phyloP scores from a whole-genome alignment of 2,888 invertebrate genomes.

The Agriopis aurantiaria region DNA sequence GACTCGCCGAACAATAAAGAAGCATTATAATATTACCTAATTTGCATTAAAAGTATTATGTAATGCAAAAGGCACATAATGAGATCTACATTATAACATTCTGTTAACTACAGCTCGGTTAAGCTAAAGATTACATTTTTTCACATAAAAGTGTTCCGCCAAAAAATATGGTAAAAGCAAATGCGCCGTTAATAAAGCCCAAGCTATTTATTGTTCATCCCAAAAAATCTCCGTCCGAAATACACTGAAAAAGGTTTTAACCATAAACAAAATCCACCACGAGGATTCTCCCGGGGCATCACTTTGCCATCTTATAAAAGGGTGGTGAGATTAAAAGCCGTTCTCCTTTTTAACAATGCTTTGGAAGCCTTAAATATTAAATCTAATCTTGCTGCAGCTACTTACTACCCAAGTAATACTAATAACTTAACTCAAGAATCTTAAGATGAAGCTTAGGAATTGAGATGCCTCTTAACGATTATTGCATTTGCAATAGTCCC shows the following conservation, averaged over 20 bases:
- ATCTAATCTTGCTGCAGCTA: slow-evolving; percentile 43
- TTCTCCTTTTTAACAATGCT: slow-evolving; percentile 54
- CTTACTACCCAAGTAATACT: slow-evolving; percentile 21
- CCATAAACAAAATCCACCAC: slow-evolving; percentile 57
- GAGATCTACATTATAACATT: not conserved
- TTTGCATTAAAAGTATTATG: not conserved
- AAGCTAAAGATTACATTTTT: slow-evolving; percentile 14
- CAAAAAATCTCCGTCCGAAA: slow-evolving; percentile 45
- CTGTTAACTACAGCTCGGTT: not conserved
- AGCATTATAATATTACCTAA: no score
- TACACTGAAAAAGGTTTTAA: slow-evolving; percentile 53
- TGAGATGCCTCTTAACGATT: slow-evolving; percentile 38
- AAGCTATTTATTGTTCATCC: slow-evolving; percentile 54
- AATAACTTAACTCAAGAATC: slow-evolving; percentile 39
- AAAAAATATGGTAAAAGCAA: slow-evolving; percentile 44
- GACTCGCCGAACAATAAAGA: no score
- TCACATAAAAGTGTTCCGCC: slow-evolving; percentile 15
- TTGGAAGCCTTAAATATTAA: slow-evolving; percentile 45
- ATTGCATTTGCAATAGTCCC: slow-evolving; percentile 33
- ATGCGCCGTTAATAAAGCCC: slow-evolving; percentile 46
- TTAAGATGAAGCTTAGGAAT: slow-evolving; percentile 36
- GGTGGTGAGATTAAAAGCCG: slow-evolving; percentile 55
- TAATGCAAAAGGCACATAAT: not conserved
- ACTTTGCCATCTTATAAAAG: slow-evolving; percentile 58
- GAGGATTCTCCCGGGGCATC: slow-evolving; percentile 52